These are phyloP conservation scores for Amblyopsis hoosieri DNA, from an alignment of 2,797 vertebrate genomes.

Conservation along the genomic window DNA sequence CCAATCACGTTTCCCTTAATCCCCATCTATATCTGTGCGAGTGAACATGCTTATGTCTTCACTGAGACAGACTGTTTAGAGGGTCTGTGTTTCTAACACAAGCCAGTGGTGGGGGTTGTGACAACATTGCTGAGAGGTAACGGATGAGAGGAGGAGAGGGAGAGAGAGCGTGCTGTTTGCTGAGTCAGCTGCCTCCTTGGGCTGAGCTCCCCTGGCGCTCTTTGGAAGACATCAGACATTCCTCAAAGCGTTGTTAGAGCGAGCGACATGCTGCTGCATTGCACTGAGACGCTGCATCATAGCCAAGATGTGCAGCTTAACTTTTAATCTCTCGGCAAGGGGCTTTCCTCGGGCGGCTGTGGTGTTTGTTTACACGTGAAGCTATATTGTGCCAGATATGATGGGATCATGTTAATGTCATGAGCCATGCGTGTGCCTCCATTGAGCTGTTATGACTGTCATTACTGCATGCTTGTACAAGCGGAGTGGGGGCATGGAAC, in stretches of 20 bases:
- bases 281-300: background rate
- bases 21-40: constrained; percentile 3
- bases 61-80: constrained; percentile 22
- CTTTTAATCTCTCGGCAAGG: constrained; percentile 13
- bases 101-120: constrained; percentile 13
- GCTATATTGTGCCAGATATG: too few species aligned
- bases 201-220: constrained; percentile 24
- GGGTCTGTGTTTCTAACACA: constrained; percentile 24
- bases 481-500: constrained; percentile 19
- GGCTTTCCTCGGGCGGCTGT: background rate
- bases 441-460: constrained; percentile 43
- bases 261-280: constrained; percentile 16
- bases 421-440: background rate
- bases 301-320: background rate
- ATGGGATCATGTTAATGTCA: background rate
- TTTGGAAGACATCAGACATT: constrained; percentile 36
- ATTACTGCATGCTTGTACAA: constrained; percentile 30
- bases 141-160: constrained; percentile 10
- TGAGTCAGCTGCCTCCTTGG: constrained; percentile 50
- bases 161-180: constrained; percentile 24
- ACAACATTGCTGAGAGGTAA: constrained; percentile 19
- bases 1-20: constrained; percentile 27
- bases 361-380: background rate
- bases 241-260: constrained; percentile 34
- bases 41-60: background rate